These are phyloP conservation scores for Malaclemys terrapin DNA, from an alignment of 2,113 vertebrate genomes.

Conservation along the genomic window DNA sequence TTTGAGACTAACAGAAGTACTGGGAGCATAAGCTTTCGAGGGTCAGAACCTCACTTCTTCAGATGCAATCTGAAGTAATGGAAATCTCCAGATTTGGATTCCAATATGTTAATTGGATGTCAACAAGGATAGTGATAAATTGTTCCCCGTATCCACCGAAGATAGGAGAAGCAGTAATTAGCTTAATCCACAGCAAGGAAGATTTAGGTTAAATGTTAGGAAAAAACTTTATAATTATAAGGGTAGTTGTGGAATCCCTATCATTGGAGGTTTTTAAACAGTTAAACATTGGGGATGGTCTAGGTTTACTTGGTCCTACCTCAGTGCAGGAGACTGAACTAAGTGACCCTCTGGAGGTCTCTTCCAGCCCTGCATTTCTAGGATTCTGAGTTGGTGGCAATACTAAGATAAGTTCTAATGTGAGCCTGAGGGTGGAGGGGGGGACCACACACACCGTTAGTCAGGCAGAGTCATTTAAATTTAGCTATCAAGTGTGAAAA, in stretches of 20 bases:
- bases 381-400: neutral
- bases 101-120: neutral
- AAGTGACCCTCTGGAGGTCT: neutral
- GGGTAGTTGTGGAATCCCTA: too few relatives aligned
- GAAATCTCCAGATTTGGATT: too few relatives aligned
- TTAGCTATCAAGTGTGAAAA: neutral
- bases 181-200: neutral
- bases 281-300: neutral
- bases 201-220: neutral
- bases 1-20: too few relatives aligned
- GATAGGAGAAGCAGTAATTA: neutral
- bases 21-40: too few relatives aligned
- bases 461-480: neutral
- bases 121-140: too few relatives aligned
- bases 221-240: too few relatives aligned
- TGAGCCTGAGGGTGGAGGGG: fast-evolving
- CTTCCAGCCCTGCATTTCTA: neutral
- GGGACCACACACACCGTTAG: too few relatives aligned
- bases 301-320: neutral
- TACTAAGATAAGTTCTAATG: neutral
- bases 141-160: neutral
- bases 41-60: too few relatives aligned
- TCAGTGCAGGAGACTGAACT: neutral
- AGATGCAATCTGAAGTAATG: too few relatives aligned
- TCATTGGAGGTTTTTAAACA: too few relatives aligned